These are phyloP conservation scores for Machimus atricapillus DNA, from an alignment of 2,888 invertebrate species.

Conservation along the genomic window DNA sequence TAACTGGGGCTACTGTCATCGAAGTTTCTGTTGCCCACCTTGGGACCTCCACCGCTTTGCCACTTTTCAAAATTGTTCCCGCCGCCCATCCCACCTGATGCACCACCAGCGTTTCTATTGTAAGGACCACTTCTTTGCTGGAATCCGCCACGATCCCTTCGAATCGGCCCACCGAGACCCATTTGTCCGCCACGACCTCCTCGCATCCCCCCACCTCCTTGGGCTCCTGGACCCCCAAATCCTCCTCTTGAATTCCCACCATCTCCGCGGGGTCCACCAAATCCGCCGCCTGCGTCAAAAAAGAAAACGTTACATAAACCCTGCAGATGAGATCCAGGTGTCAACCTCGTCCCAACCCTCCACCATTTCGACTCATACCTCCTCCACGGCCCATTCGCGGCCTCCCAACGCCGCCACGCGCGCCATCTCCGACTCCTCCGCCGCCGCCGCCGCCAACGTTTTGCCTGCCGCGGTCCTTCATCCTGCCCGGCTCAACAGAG, in stretches of 20 bases:
- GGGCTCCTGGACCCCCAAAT: constrained; percentile 46
- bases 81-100: constrained; percentile 43
- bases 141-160: constrained; percentile 46
- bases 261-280: constrained; percentile 12
- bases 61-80: constrained; percentile 37
- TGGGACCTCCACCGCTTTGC: constrained; percentile 25
- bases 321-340: not conserved
- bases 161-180: constrained; percentile 48
- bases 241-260: constrained; percentile 10
- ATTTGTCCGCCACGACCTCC: constrained; percentile 55
- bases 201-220: constrained; percentile 44
- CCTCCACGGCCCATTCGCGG: constrained; percentile 56
- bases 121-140: constrained; percentile 47
- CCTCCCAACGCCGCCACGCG: constrained; percentile 43
- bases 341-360: constrained; percentile 35
- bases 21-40: constrained; percentile 24
- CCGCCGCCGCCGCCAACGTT: constrained; percentile 59
- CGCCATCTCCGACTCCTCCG: constrained; percentile 65
- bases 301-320: not conserved
- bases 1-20: constrained; percentile 8
- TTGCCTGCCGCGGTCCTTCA: constrained; percentile 70
- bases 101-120: constrained; percentile 45
- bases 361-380: constrained; percentile 48
- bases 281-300: constrained; percentile 46
- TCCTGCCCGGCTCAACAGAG: constrained; percentile 82